phyloP scores from a whole-genome alignment of 2,797 vertebrate genomes.

The Cyprinodon diabolis region DNA sequence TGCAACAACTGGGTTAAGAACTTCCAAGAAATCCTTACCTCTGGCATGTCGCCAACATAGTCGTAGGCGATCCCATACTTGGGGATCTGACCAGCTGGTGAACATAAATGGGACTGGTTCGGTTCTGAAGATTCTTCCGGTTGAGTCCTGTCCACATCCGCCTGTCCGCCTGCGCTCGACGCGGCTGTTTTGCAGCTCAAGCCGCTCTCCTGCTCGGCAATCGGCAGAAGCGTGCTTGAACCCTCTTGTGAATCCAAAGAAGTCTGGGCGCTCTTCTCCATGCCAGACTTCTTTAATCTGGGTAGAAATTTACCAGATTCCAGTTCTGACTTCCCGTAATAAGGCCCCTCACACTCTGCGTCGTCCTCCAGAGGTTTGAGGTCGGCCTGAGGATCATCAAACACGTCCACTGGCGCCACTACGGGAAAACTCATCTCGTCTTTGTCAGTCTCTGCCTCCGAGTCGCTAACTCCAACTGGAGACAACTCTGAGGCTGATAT shows the following conservation, averaged over 20 bases:
- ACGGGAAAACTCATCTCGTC: conserved; percentile 87
- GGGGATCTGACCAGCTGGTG: conserved; percentile 83
- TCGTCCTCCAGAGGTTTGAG: conserved; percentile 99
- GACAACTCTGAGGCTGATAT: conserved; percentile 98
- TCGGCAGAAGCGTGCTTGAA: conserved; percentile 82
- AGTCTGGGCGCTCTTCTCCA: conserved; percentile 99
- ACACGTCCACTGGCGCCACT: conserved; percentile 86
- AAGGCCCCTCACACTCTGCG: conserved; percentile 96
- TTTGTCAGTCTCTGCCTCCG: conserved; percentile 96
- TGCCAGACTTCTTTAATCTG: conserved; percentile 96
- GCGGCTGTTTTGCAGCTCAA: conserved; percentile 85
- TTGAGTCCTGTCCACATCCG: conserved; percentile 81
- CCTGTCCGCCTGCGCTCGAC: conserved; percentile 74
- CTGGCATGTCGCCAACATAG: conserved; percentile 84
- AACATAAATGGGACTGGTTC: conserved; percentile 82
- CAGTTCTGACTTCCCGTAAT: conserved; percentile 97
- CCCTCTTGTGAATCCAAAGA: conserved; percentile 99
- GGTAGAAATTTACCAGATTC: conserved; percentile 98
- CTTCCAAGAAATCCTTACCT: conserved; percentile 80
- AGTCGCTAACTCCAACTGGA: conserved; percentile 94
- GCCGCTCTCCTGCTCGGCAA: conserved; percentile 86
- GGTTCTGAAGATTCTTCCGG: conserved; percentile 84
- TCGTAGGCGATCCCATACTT: conserved; percentile 85
- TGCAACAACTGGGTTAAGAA: background rate
- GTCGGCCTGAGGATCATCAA: conserved; percentile 96